phyloP scores from a whole-genome alignment of 2,797 vertebrate genomes.

The Anguilla megastoma region DNA sequence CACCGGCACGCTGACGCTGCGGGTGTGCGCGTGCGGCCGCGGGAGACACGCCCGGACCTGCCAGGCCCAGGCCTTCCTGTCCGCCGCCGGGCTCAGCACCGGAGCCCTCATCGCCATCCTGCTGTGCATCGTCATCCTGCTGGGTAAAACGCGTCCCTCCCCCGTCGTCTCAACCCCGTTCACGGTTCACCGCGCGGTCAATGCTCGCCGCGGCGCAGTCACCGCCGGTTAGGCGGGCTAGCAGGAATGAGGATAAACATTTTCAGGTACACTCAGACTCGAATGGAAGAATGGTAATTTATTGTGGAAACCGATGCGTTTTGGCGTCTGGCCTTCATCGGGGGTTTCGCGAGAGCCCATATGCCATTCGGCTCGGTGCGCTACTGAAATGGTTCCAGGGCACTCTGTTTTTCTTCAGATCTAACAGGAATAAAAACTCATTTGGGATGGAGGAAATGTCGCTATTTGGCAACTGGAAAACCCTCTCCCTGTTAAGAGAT shows the following conservation, averaged over 20 bases:
- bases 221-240: neutral
- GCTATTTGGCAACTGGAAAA: neutral
- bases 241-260: neutral
- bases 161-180: neutral
- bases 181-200: neutral
- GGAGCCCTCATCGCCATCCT: conserved; percentile 90
- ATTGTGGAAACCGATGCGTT: neutral
- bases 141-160: conserved; percentile 72
- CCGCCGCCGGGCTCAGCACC: conserved; percentile 86
- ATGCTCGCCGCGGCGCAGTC: neutral
- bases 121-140: conserved; percentile 86
- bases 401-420: neutral
- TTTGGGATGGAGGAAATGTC: neutral
- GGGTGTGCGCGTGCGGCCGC: conserved; percentile 85
- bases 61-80: conserved; percentile 86
- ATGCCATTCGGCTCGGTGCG: neutral
- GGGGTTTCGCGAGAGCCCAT: neutral
- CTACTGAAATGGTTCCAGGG: neutral
- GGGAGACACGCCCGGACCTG: conserved; percentile 77
- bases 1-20: conserved; percentile 83
- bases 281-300: neutral
- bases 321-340: neutral
- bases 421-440: neutral
- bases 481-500: neutral
- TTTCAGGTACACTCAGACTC: neutral